Conservation (phyloP, 2,797 vertebrate genomes). For the Darevskia mixta region DNA sequence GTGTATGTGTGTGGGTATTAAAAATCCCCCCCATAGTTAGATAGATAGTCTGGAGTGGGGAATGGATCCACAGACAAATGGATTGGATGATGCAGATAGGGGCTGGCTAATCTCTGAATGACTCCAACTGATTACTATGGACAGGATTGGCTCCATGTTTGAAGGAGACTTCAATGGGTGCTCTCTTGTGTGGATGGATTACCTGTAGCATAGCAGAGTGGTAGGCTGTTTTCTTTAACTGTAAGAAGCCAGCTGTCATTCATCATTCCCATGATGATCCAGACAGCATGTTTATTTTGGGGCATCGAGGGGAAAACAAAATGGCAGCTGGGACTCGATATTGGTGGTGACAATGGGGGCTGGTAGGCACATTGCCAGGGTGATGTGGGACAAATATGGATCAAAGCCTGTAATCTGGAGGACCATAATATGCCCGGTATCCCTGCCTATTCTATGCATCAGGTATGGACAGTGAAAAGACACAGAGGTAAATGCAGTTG, state of each 20-base stretch:
- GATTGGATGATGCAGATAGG: not conserved
- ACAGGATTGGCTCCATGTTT: not conserved
- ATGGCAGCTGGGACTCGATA: not conserved
- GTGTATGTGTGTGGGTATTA: not conserved
- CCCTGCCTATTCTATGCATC: not conserved
- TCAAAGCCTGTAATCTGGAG: not conserved
- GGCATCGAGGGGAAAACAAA: not conserved
- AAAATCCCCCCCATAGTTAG: not conserved
- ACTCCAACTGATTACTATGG: not conserved
- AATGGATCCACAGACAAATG: not conserved
- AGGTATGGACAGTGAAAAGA: not conserved
- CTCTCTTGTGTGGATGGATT: not conserved
- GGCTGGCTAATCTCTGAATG: no score
- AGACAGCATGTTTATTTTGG: not conserved
- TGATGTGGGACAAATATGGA: no score
- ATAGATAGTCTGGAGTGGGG: no score
- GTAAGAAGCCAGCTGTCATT: not conserved
- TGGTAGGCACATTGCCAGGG: not conserved
- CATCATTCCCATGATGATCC: not conserved
- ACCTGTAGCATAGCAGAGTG: not conserved
- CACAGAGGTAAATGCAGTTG: conserved; percentile 11
- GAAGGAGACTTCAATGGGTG: not conserved
- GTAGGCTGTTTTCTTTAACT: not conserved
- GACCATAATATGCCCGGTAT: not conserved
- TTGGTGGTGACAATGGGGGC: not conserved